phyloP scores from a whole-genome alignment of 2,888 invertebrate species.

The Tipula helvola region DNA sequence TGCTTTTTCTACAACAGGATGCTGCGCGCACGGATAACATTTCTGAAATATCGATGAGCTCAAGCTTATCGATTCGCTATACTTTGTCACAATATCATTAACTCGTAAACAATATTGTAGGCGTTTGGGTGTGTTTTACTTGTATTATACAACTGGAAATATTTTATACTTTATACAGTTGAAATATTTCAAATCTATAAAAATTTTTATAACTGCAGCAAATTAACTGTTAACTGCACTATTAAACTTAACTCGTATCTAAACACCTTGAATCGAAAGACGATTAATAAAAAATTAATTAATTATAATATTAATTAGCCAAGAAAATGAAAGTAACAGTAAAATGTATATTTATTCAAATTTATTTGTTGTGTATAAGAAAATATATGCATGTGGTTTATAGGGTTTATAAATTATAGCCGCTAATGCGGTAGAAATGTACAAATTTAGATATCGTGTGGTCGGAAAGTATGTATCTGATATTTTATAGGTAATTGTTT shows the following conservation, averaged over 20 bases:
- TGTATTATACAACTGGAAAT: neutral
- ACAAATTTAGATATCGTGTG: neutral
- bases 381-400: neutral
- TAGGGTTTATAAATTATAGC: neutral
- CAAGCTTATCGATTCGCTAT: neutral
- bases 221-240: neutral
- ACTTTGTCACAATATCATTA: neutral
- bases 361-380: neutral
- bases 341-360: neutral
- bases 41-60: neutral
- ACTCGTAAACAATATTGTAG: neutral
- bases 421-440: neutral
- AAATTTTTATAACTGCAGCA: neutral
- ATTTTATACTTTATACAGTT: neutral
- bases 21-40: neutral
- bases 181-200: neutral
- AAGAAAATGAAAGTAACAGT: neutral
- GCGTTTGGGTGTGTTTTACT: neutral
- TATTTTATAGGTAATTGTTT: neutral
- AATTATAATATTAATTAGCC: neutral
- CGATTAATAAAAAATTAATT: neutral
- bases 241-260: neutral
- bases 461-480: neutral
- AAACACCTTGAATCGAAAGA: neutral
- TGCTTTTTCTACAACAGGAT: neutral